phyloP scores from a whole-genome alignment of 2,797 vertebrate species.

The Pangasius larnaudii region DNA sequence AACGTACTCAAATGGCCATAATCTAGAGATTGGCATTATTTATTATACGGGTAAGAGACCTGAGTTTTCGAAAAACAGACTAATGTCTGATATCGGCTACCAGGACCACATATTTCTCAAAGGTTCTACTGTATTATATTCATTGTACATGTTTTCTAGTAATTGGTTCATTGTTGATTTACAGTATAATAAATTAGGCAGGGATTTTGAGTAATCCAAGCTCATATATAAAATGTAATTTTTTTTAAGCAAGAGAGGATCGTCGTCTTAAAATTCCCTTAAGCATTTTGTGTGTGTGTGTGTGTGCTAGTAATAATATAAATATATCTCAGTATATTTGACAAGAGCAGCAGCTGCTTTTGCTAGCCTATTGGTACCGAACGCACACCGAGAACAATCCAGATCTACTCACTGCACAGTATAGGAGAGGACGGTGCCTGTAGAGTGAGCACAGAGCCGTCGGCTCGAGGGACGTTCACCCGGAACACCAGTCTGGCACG shows the following conservation, averaged over 20 bases:
- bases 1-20: not conserved
- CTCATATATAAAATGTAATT: not conserved
- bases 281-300: too few relatives aligned
- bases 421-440: slow-evolving; percentile 93
- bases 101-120: not conserved
- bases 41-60: not conserved
- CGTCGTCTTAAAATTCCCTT: too few relatives aligned
- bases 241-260: not conserved
- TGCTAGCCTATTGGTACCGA: not conserved
- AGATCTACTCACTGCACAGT: slow-evolving; percentile 90
- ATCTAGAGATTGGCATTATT: not conserved
- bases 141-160: not conserved
- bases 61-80: not conserved
- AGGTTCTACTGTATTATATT: not conserved
- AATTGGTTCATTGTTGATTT: not conserved
- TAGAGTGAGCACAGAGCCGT: slow-evolving; percentile 89
- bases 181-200: not conserved
- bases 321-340: not conserved
- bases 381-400: slow-evolving; percentile 39
- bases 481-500: slow-evolving; percentile 94
- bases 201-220: not conserved
- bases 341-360: not conserved
- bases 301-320: not conserved
- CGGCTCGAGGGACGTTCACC: slow-evolving; percentile 88
- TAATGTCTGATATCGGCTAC: not conserved